These are phyloP conservation scores for Lampropteryx suffumata DNA, from an alignment of 2,888 invertebrate genomes.

Conservation along the genomic window DNA sequence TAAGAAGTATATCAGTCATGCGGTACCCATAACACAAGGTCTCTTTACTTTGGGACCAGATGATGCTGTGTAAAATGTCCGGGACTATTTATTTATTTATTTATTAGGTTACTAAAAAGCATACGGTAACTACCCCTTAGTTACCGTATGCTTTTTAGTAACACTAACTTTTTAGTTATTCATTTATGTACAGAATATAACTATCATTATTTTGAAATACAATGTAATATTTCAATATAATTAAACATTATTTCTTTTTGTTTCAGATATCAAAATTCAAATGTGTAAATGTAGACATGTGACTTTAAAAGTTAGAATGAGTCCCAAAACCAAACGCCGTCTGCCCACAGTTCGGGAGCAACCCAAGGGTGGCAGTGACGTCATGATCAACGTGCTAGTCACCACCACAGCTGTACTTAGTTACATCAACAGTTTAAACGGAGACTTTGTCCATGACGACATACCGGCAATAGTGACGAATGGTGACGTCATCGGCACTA, in stretches of 20 bases:
- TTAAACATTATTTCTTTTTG: slow-evolving; percentile 29
- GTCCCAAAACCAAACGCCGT: slow-evolving; percentile 77
- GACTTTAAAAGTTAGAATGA: slow-evolving; percentile 53
- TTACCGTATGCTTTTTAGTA: no score
- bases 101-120: no score
- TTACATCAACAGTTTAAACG: slow-evolving; percentile 89
- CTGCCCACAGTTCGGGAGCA: slow-evolving; percentile 71
- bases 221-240: background rate
- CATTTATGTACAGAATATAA: no score
- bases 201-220: no score
- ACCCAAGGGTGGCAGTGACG: slow-evolving; percentile 63
- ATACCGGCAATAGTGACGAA: slow-evolving; percentile 92
- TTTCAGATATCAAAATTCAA: slow-evolving; percentile 55
- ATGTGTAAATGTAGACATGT: slow-evolving; percentile 78
- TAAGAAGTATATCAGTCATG: no score
- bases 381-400: slow-evolving; percentile 85
- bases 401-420: slow-evolving; percentile 86
- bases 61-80: no score
- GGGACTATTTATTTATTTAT: no score
- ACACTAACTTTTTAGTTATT: no score
- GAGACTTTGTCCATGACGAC: slow-evolving; percentile 95
- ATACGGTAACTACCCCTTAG: no score
- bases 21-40: no score
- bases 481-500: slow-evolving; percentile 89
- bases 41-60: no score